Evolutionary conservation across 1,140 invertebrate genomes (phyloP).

Genomic region (Neuroterus valhalla): DNA sequence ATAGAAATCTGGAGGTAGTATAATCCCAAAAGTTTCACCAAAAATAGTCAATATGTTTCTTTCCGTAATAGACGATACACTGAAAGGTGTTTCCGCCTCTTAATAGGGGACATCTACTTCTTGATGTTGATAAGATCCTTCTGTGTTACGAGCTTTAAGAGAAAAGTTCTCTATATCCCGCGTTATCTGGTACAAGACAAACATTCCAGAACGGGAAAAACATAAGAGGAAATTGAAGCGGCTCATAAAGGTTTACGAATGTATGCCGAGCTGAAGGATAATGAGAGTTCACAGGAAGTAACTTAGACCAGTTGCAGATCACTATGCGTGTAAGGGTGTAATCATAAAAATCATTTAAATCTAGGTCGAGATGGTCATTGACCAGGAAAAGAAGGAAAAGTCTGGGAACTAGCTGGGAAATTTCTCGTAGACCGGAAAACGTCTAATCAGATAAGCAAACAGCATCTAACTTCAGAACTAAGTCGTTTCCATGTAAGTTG

Average conservation of each 20-base stretch:
- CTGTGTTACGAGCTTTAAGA: slow-evolving; percentile 7
- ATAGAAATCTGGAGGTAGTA: too few relatives aligned
- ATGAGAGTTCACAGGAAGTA: slow-evolving; percentile 17
- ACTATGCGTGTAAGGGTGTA: slow-evolving; percentile 21
- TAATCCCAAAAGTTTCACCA: too few relatives aligned
- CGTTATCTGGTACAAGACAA: not conserved
- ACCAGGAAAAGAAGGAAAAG: too few relatives aligned
- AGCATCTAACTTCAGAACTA: too few relatives aligned
- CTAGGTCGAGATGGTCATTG: not conserved
- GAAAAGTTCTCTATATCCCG: not conserved
- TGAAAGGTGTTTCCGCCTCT: not conserved
- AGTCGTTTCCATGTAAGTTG: too few relatives aligned
- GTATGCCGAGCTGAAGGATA: slow-evolving; percentile 5
- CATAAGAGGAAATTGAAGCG: slow-evolving; percentile 23
- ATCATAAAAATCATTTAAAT: not conserved
- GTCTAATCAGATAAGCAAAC: too few relatives aligned
- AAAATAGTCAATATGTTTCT: not conserved
- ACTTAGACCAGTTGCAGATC: slow-evolving; percentile 2
- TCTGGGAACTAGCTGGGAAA: too few relatives aligned
- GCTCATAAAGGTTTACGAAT: slow-evolving; percentile 28
- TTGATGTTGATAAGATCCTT: not conserved
- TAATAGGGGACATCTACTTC: not conserved
- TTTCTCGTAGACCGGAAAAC: too few relatives aligned
- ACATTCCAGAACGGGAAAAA: not conserved
- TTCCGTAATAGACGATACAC: not conserved